Evolutionary conservation across 2,113 vertebrate species (phyloP).

Genomic region (Saguinus midas): DNA sequence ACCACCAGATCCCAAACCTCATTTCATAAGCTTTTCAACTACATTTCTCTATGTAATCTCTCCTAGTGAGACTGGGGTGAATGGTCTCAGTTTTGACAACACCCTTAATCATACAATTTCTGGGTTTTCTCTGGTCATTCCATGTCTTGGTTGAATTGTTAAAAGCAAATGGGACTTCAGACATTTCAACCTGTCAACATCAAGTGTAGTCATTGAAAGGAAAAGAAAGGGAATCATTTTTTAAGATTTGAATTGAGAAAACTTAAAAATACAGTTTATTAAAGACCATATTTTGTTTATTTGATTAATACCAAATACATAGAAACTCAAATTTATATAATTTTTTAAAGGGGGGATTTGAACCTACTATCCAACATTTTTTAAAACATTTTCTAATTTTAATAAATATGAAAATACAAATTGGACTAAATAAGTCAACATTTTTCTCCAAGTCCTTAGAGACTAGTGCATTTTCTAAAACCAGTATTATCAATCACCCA

Average conservation of each 20-base stretch:
- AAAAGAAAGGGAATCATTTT: conserved; percentile 24
- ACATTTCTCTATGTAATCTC: neutral
- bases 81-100: neutral
- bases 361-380: neutral
- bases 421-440: conserved; percentile 11
- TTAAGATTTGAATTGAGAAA: conserved; percentile 17
- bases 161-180: conserved; percentile 17
- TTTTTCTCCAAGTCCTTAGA: too few relatives aligned
- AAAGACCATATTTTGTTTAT: conserved; percentile 3
- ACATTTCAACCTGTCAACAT: conserved; percentile 19
- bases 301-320: neutral
- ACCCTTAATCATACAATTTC: neutral
- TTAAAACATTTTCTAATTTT: neutral
- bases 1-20: neutral
- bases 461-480: neutral
- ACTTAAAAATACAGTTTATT: neutral
- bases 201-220: neutral
- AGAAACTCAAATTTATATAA: neutral
- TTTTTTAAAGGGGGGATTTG: neutral
- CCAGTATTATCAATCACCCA: conserved; percentile 33
- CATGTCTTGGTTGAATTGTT: neutral
- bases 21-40: neutral
- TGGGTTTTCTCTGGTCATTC: neutral
- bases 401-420: conserved; percentile 47
- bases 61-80: neutral